Percentiles rank a stretch among this genome's conserved stretches.
phyloP scores from a whole-genome alignment of 2,113 vertebrate species.

The Bucco capensis region DNA sequence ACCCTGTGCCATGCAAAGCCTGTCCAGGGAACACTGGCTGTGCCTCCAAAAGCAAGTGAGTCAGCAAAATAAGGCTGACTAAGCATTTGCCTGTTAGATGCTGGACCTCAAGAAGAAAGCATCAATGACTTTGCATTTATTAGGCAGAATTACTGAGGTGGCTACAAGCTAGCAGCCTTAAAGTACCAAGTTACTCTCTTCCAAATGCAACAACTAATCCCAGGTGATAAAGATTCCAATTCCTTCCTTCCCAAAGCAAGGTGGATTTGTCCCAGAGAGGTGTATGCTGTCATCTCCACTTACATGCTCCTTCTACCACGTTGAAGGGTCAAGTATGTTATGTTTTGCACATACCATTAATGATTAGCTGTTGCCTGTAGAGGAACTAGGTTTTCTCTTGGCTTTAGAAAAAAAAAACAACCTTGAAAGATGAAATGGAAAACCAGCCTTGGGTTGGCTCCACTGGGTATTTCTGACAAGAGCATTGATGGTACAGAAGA shows the following conservation, averaged over 20 bases:
- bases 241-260: background rate
- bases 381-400: background rate
- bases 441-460: background rate
- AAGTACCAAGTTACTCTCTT: background rate
- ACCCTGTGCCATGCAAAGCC: background rate
- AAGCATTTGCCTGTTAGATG: background rate
- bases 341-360: background rate
- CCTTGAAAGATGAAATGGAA: constrained; percentile 1
- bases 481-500: background rate
- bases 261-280: background rate
- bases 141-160: background rate
- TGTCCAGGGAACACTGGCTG: background rate
- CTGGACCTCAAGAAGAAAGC: background rate
- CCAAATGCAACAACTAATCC: background rate
- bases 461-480: background rate
- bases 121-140: background rate
- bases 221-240: background rate
- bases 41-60: constrained; percentile 33
- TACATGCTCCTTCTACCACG: background rate
- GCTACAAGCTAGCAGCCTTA: background rate
- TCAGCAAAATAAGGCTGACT: constrained; percentile 50
- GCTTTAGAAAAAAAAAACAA: background rate
- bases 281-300: background rate
- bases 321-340: background rate
- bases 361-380: constrained; percentile 17